A percentile compares a stretch with the other conserved stretches of the same genome.
Evolutionary conservation across 2,113 vertebrate genomes (phyloP).

Genomic region (Corapipo altera): DNA sequence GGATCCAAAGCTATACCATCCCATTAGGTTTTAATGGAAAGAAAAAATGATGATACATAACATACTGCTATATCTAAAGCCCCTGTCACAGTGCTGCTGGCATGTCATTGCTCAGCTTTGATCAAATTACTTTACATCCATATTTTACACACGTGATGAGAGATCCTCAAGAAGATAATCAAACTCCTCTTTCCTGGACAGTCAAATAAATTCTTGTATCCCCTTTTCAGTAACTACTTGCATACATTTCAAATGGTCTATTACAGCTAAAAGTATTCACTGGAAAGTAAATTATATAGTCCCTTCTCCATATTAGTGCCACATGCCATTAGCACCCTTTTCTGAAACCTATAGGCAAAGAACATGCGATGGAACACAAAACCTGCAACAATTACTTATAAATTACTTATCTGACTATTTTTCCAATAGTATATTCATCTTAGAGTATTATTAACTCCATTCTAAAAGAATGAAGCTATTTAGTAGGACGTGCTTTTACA

Average conservation of each 20-base stretch:
- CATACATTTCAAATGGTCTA: constrained; percentile 36
- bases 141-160: constrained; percentile 25
- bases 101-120: constrained; percentile 27
- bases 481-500: background rate
- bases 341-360: constrained; percentile 15
- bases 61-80: constrained; percentile 44
- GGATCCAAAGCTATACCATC: background rate
- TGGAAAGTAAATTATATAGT: constrained; percentile 31
- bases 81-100: constrained; percentile 46
- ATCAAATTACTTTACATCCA: constrained; percentile 24
- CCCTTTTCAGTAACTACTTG: constrained; percentile 39
- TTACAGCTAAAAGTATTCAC: background rate
- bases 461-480: background rate
- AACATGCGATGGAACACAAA: background rate
- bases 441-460: background rate
- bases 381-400: background rate
- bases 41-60: constrained; percentile 7
- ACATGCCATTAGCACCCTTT: background rate
- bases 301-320: constrained; percentile 6
- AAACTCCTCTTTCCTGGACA: background rate
- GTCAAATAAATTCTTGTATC: constrained; percentile 4
- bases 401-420: background rate
- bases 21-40: background rate
- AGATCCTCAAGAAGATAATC: constrained; percentile 17
- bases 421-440: background rate